Evolutionary conservation across 2,797 vertebrate genomes (phyloP).

Genomic region (Luscinia megarhynchos): DNA sequence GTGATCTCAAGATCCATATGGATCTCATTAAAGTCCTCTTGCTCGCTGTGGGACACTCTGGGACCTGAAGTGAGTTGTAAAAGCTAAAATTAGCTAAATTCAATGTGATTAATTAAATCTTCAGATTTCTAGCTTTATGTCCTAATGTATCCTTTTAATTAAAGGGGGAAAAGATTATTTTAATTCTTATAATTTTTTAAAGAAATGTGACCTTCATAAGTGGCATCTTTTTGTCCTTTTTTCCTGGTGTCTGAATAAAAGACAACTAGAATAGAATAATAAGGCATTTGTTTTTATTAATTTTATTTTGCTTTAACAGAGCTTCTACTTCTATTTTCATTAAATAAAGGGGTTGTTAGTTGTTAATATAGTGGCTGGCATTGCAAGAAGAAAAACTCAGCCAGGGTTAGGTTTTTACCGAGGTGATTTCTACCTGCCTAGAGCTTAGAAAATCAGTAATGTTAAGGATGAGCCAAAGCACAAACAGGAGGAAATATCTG

Average conservation of each 20-base stretch:
- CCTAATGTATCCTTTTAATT: conserved; percentile 26
- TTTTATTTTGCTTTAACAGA: neutral
- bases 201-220: neutral
- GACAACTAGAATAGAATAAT: neutral
- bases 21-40: neutral
- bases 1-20: neutral
- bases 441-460: neutral
- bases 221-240: fast-evolving
- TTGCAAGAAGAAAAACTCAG: neutral
- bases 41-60: neutral
- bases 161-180: neutral
- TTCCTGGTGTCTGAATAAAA: neutral
- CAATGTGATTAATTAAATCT: conserved; percentile 37
- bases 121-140: conserved; percentile 14
- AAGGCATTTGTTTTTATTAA: neutral
- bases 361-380: neutral
- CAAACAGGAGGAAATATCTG: neutral
- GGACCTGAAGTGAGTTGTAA: neutral
- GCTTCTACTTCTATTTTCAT: neutral
- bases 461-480: neutral
- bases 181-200: neutral
- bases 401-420: neutral
- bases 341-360: neutral
- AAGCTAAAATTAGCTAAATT: conserved; percentile 28
- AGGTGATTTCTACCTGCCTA: neutral